A percentile compares a stretch with the other conserved stretches of the same genome.
Evolutionary conservation across 2,888 invertebrate genomes (phyloP).

Genomic region (Polymixis flavicincta): DNA sequence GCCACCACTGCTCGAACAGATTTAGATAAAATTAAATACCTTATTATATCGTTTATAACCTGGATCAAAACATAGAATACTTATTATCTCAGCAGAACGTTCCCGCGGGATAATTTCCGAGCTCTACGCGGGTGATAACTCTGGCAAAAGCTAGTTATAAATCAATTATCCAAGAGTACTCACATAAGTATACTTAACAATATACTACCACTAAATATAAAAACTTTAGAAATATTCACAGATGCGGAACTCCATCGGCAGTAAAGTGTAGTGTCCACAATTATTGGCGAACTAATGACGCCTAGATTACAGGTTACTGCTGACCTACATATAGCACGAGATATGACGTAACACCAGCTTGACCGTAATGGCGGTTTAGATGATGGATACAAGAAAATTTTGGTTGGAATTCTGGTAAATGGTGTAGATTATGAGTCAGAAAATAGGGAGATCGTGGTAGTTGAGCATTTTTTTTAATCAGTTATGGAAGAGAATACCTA

Average conservation of each 20-base stretch:
- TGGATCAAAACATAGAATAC: too few species aligned
- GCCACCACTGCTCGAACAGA: too few species aligned
- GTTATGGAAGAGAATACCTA: not conserved
- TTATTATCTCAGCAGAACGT: too few species aligned
- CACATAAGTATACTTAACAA: not conserved
- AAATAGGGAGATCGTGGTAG: too few species aligned
- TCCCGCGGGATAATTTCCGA: too few species aligned
- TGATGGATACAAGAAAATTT: constrained; percentile 43
- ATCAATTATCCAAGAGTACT: not conserved
- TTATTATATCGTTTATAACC: too few species aligned
- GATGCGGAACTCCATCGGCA: constrained; percentile 58
- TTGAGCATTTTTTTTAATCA: not conserved
- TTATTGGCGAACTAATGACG: constrained; percentile 71
- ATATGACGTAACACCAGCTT: constrained; percentile 60
- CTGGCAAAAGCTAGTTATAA: not conserved
- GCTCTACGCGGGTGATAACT: too few species aligned
- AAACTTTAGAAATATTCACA: constrained; percentile 7
- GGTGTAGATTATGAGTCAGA: not conserved
- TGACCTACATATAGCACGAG: constrained; percentile 70
- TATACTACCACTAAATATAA: not conserved
- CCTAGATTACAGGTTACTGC: constrained; percentile 69
- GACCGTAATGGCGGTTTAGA: constrained; percentile 52
- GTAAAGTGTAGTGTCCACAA: constrained; percentile 62
- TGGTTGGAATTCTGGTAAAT: constrained; percentile 6
- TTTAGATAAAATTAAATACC: too few species aligned